Evolutionary conservation across 2,113 vertebrate species (phyloP).

Genomic region (Calypte anna): DNA sequence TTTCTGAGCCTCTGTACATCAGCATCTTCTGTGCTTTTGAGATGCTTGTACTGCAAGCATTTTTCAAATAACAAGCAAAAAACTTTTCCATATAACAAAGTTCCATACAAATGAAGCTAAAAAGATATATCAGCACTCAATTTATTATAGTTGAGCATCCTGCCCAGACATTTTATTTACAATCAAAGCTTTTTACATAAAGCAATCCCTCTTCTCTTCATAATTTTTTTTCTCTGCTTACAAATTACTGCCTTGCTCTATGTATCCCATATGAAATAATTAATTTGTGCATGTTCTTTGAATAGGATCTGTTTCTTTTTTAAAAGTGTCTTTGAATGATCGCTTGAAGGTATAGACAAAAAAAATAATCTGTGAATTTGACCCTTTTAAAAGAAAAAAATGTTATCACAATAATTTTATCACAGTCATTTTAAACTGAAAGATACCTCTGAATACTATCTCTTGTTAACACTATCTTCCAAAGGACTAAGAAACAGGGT

Average conservation of each 20-base stretch:
- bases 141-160: constrained; percentile 57
- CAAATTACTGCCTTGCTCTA: constrained; percentile 36
- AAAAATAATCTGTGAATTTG: neutral
- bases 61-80: neutral
- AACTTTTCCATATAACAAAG: constrained; percentile 16
- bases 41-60: neutral
- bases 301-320: neutral
- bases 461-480: neutral
- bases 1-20: neutral
- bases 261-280: constrained; percentile 7
- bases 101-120: constrained; percentile 21
- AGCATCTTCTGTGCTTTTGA: neutral
- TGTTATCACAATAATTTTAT: neutral
- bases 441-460: neutral
- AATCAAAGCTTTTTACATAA: constrained; percentile 21
- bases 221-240: constrained; percentile 38
- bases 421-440: constrained; percentile 20
- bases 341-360: neutral
- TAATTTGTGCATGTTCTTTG: neutral
- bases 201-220: constrained; percentile 21
- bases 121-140: constrained; percentile 41
- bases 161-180: constrained; percentile 46
- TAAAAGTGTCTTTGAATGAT: neutral
- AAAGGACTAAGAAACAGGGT: neutral
- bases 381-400: constrained; percentile 4